Base-by-base conservation (phyloP, 2,888 invertebrate species). In the Caenorhabditis sp. region DNA sequence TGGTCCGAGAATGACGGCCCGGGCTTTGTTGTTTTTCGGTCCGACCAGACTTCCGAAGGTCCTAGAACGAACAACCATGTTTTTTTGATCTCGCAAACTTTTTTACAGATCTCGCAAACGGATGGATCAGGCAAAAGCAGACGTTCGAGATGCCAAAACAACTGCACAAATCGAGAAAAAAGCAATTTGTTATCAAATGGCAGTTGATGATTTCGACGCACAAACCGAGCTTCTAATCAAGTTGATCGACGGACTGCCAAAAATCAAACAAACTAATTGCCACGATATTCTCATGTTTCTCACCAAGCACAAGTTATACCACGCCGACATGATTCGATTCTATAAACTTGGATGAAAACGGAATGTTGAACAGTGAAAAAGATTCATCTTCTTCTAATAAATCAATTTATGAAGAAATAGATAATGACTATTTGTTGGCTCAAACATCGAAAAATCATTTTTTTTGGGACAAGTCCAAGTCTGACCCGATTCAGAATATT, bases 91-190 rank as follows among this genome's bases (percentile, higher is more conserved):
- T 31, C 31, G 10, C 31, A 31, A 31, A 31, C 4, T 31, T 31
- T 10, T 10, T 31, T 31, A 4, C 31, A 43, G 43, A 21, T 31
- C 58, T 26, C 58, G 58, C n/a, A n/a, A 23, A 36, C 31, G 37
- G 5, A 58, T 58, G 58, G 58, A 58, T 37, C 58, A 58, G 19
- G 58, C 58, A 24, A 79, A 78, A 43, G 68, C 77, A 59, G 81
- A 81, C 24, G 78, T 83, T 23, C 76, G 77, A 26, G 69, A 72
- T 50, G 74, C 81, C 12, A 81, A 81, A 66, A 82, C 78, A 43
- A 82, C 81, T 58, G 77, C 66, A 50, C 77, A 82, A 55, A 77
- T 83, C 63, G 81, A 83, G 69, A 81, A 83, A 54, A 76, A 76
- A 36, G 83, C 79, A 19, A 66, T 78, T 43, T 58, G 69, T 63